Base-by-base conservation (phyloP, 1,140 invertebrate genomes). In the Probaryconus sp. region DNA sequence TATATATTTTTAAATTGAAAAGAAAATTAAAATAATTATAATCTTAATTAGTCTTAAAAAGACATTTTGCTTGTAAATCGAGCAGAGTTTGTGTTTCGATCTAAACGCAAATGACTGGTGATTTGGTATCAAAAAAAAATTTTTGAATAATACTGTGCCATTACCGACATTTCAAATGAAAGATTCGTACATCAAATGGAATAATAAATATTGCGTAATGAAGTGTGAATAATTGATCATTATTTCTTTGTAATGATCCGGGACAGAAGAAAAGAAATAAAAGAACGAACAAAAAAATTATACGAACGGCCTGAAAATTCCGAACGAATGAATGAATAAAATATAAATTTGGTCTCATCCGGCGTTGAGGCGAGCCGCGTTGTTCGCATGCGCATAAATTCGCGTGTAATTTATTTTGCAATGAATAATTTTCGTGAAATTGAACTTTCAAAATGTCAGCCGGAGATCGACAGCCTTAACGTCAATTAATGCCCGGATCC, bases 71-170 rank as follows among this genome's bases (percentile, higher is more conserved):
- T n/a, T n/a, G n/a, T n/a, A n/a, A n/a, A n/a, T n/a, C n/a, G n/a
- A n/a, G n/a, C n/a, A n/a, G n/a, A n/a, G n/a, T n/a, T n/a, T n/a
- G n/a, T n/a, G n/a, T n/a, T n/a, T n/a, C n/a, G n/a, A n/a, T n/a
- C n/a, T n/a, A n/a, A n/a, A n/a, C n/a, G n/a, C n/a, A n/a, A n/a
- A n/a, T n/a, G n/a, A n/a, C n/a, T n/a, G 18, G 35, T 40, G 58
- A 58, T 42, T 31, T 33, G 37, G 63, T 71, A 64, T 71, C 51
- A 21, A 56, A 40, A 7, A 64, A 71, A 24, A 24, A 24, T 24
- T 24, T 71, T 71, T 71, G 56, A 70, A 61, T 70, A 69, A 56
- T 58, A 58, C 18, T 64, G 50, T 71, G 58, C 58, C 68, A 58
- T 63, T 58, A 64, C 58, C 63, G 30, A 51, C 50, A 71, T 64